phyloP scores from a whole-genome alignment of 2,113 vertebrate genomes.

The Hipposideros armiger region DNA sequence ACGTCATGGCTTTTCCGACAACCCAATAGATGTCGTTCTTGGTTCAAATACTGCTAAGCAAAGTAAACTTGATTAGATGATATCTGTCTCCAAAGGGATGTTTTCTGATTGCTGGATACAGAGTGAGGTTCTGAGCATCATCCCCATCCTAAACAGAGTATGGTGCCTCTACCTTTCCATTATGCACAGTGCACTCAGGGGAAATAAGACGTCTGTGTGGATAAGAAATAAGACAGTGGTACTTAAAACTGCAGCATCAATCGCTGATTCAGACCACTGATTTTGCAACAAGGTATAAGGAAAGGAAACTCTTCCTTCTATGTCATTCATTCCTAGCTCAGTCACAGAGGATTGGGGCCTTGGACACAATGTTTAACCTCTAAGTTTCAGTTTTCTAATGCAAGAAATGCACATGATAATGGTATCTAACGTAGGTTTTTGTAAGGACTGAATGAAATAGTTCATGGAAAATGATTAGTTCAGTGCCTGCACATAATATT shows the following conservation, averaged over 20 bases:
- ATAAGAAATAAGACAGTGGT: background rate
- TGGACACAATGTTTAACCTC: background rate
- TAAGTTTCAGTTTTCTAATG: background rate
- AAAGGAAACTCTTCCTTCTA: background rate
- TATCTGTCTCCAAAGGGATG: background rate
- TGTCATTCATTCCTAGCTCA: background rate
- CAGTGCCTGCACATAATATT: background rate
- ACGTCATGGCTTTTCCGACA: too few species aligned
- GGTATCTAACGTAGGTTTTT: background rate
- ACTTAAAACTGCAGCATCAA: background rate
- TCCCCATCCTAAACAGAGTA: background rate
- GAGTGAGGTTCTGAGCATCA: background rate
- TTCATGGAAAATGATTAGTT: background rate
- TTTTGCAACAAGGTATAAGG: background rate
- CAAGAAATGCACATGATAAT: background rate
- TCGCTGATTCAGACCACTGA: background rate
- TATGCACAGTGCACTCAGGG: background rate
- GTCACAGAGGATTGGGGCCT: background rate
- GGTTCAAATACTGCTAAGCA: background rate
- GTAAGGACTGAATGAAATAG: background rate
- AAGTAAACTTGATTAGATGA: background rate
- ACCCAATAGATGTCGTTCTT: background rate
- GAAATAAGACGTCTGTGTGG: background rate
- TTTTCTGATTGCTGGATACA: background rate
- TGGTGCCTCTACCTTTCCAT: background rate